Percentiles rank a stretch among this genome's conserved stretches.
These are phyloP conservation scores for Chromis chromis DNA, from an alignment of 2,797 vertebrate species.

Conservation along the genomic window DNA sequence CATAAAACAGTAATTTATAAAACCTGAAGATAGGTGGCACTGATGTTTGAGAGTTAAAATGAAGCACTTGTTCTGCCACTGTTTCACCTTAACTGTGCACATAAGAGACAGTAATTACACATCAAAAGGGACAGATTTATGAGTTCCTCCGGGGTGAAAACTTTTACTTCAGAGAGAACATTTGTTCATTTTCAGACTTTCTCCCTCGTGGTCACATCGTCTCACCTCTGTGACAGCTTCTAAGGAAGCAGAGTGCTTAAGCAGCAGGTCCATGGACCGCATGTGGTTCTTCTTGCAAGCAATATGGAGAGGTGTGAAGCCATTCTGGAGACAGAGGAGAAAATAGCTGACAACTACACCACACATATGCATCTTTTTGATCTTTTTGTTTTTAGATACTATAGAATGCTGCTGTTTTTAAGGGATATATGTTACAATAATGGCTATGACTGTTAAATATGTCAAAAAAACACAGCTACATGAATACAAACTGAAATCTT, in stretches of 20 bases:
- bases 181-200: neutral
- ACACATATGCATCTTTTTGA: neutral
- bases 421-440: neutral
- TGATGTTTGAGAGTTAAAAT: neutral
- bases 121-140: neutral
- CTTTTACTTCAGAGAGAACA: neutral
- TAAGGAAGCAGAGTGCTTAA: constrained; percentile 94
- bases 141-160: neutral
- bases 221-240: constrained; percentile 96
- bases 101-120: neutral
- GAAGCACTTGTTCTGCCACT: no score
- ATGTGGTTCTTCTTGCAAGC: constrained; percentile 99
- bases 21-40: neutral
- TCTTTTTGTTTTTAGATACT: neutral
- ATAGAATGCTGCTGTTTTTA: neutral
- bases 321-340: constrained; percentile 86
- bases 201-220: constrained; percentile 3
- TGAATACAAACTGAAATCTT: neutral
- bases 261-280: constrained; percentile 95
- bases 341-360: neutral
- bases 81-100: neutral
- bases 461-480: neutral
- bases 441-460: neutral
- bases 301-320: constrained; percentile 97
- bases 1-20: neutral